Conservation (phyloP, 2,113 vertebrate genomes). For the Oreochromis tanganicae region DNA sequence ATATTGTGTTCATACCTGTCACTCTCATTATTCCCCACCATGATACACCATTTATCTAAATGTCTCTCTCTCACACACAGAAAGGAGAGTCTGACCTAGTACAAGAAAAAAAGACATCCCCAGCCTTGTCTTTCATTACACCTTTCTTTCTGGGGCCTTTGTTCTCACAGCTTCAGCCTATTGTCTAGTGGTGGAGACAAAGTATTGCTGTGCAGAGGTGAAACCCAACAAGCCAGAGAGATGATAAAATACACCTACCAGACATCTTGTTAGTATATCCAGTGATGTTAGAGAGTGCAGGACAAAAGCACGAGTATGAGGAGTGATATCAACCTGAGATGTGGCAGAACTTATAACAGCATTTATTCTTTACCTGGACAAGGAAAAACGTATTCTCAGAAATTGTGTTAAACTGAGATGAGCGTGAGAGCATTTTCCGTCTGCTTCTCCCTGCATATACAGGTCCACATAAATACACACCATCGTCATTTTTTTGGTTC, state of each 20-base stretch:
- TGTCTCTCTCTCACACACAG: slow-evolving; percentile 5
- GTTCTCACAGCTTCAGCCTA: slow-evolving; percentile 18
- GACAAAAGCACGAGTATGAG: background rate
- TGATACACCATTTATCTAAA: slow-evolving; percentile 20
- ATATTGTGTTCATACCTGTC: slow-evolving; percentile 50
- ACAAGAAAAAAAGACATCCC: slow-evolving; percentile 25
- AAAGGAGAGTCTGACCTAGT: slow-evolving; percentile 57
- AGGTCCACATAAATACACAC: background rate
- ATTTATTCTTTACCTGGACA: background rate
- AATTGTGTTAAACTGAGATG: background rate
- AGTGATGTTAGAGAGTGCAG: background rate
- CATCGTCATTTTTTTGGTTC: background rate
- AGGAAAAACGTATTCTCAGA: background rate
- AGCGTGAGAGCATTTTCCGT: background rate
- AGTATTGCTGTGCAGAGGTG: slow-evolving; percentile 24
- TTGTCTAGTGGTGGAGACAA: slow-evolving; percentile 40
- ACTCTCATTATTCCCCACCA: slow-evolving; percentile 27
- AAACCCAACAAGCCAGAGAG: slow-evolving; percentile 41
- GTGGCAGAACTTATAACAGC: background rate
- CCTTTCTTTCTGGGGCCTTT: slow-evolving; percentile 16
- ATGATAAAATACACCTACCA: slow-evolving; percentile 13
- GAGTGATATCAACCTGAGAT: background rate
- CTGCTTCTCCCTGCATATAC: background rate
- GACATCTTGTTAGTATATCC: slow-evolving; percentile 32
- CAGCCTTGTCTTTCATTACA: slow-evolving; percentile 21